Conservation (phyloP, 2,113 vertebrate species). For the Saimiri boliviensis region DNA sequence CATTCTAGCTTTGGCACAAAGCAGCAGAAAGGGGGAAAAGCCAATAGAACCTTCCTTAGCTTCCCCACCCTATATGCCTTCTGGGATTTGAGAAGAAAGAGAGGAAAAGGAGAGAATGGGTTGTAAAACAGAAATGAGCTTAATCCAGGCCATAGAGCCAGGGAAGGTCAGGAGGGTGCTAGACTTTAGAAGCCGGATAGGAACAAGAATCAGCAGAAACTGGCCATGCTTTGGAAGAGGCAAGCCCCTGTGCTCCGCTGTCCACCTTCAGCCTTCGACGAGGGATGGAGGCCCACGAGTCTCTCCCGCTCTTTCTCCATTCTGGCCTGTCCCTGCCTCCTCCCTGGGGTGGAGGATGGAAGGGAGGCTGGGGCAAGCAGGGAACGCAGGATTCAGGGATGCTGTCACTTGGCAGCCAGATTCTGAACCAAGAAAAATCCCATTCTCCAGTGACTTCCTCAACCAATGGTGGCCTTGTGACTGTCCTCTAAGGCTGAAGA, state of each 20-base stretch:
- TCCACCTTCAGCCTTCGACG: neutral
- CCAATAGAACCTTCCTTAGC: neutral
- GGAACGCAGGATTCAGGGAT: too few relatives aligned
- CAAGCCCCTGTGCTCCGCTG: neutral
- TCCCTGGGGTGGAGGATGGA: neutral
- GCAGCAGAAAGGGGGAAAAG: neutral
- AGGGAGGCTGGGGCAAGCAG: neutral
- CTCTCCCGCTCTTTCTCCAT: neutral
- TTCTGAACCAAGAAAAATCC: neutral
- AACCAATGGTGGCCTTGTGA: neutral
- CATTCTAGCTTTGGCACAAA: neutral
- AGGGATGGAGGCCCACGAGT: neutral
- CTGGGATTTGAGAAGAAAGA: neutral
- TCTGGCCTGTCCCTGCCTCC: neutral
- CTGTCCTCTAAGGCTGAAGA: neutral
- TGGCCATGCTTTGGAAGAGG: neutral
- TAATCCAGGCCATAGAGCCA: neutral
- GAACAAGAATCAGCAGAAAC: neutral
- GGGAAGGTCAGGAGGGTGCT: neutral
- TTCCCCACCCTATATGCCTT: neutral
- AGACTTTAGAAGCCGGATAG: neutral
- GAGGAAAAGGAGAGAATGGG: neutral
- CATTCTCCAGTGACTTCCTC: neutral
- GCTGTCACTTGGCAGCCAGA: neutral
- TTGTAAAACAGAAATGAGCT: neutral